Conservation (phyloP, 2,888 invertebrate genomes). For the Elegia similella region DNA sequence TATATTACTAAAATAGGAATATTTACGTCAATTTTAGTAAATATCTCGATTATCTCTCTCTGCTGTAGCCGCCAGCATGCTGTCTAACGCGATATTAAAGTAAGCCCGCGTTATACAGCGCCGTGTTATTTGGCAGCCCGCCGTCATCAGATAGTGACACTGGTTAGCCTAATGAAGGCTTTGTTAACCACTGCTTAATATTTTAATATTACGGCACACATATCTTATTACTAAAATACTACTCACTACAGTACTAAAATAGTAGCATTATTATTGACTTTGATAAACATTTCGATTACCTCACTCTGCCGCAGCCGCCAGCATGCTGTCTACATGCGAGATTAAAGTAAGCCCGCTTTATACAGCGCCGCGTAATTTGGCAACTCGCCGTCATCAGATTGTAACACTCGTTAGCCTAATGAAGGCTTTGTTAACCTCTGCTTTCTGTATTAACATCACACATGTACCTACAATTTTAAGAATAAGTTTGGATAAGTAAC, state of each 20-base stretch:
- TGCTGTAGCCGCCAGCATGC: conserved; percentile 36
- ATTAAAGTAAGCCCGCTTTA: conserved; percentile 74
- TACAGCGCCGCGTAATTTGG: conserved; percentile 77
- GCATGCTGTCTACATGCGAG: conserved; percentile 49
- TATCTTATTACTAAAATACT: no score
- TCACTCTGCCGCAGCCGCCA: conserved; percentile 30
- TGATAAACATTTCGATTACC: no score
- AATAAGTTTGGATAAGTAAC: no score
- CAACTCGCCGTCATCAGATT: conserved; percentile 78
- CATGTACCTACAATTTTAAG: conserved; percentile 16
- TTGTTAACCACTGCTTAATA: no score
- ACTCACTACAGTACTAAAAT: no score
- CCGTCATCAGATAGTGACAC: conserved; percentile 74
- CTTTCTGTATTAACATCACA: conserved; percentile 52
- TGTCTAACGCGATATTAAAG: conserved; percentile 63
- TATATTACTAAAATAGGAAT: conserved; percentile 29
- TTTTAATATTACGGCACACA: no score
- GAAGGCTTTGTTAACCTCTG: conserved; percentile 71
- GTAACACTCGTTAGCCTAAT: conserved; percentile 76
- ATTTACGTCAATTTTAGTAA: no score
- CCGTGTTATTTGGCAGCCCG: conserved; percentile 78
- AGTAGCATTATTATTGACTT: neutral
- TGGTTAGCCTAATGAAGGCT: no score
- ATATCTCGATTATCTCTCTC: conserved; percentile 1
- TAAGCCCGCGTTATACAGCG: conserved; percentile 72